Evolutionary conservation across 2,797 vertebrate genomes (phyloP), one percentile per base, ranked within the genome.

Genomic region (Karalla daura): DNA sequence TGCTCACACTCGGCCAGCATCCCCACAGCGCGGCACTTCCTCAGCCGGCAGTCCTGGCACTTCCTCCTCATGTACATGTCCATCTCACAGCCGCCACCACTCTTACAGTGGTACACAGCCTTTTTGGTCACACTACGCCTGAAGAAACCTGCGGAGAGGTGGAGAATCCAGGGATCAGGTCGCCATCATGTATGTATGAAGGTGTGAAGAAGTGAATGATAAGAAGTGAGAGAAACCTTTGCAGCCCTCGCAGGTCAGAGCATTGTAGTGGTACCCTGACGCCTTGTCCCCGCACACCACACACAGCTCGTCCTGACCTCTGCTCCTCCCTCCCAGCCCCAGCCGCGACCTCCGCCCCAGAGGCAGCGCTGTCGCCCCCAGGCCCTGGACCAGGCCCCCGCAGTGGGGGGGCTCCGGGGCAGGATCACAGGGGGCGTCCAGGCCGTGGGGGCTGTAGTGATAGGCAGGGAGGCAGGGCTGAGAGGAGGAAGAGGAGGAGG

Each of bases 11-110:
- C 96, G 10, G 96, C 96, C 83, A 98, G 85, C 96, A 98, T 98
- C 56, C 96, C 96, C 82, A 98, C 95, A 2, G 96, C 96, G n/a
- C 93, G 95, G 78, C 95, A 98, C 83, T 98, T 98, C 88, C 95
- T 96, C 80, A 98, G 70, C 58, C 97, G 94, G 78, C 96, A 98
- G 85, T 96, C 96, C 77, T 97, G 97, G 79, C 97, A 98, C 88
- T 99, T 98, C 78, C 97, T 95, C 32, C 95, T 89, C 96, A 97
- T 98, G 86, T 98, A 98, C 96, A 97, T 96, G 91, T 98, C 96
- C 96, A 98, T 98, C 92, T 99, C 96, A 65, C 97, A 97, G 75
- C 95, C 88, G 0, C 97, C 96, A 0, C 96, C 96, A 2, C 92
- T 98, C 90, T 98, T 98, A 76, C 97, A 98, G 63, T 93, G 94